Evolutionary conservation across 2,113 vertebrate genomes (phyloP).

Genomic region (Epinephelus moara): DNA sequence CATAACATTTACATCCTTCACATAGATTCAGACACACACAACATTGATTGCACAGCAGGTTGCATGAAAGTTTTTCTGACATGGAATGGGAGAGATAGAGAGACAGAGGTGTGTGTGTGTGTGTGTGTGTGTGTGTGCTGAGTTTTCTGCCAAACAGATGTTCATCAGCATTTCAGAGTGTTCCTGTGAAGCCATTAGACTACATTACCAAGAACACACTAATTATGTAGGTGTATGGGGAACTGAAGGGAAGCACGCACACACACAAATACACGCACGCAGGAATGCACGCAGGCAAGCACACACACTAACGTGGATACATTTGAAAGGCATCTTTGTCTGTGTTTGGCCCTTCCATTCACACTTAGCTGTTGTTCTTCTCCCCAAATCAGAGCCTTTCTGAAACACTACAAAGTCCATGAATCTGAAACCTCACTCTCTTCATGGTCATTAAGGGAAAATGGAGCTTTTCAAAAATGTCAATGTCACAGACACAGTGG

Average conservation of each 20-base stretch:
- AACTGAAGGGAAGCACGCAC: slow-evolving; percentile 35
- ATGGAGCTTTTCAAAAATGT: not conserved
- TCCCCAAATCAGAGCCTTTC: not conserved
- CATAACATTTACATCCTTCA: slow-evolving; percentile 25
- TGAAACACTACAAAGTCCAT: not conserved
- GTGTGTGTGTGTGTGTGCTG: not conserved
- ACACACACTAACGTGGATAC: too few species aligned
- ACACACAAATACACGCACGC: slow-evolving; percentile 15
- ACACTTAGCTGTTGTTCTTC: not conserved
- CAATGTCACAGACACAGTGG: not conserved
- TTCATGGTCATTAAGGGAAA: not conserved
- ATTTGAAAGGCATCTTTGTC: not conserved
- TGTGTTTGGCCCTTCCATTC: not conserved
- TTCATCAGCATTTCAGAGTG: slow-evolving; percentile 81
- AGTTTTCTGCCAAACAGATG: slow-evolving; percentile 76
- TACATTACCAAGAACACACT: slow-evolving; percentile 73
- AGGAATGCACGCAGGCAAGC: not conserved
- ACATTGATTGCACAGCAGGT: slow-evolving; percentile 6
- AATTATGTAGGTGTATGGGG: slow-evolving; percentile 71
- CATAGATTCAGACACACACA: slow-evolving; percentile 12
- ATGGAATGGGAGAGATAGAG: not conserved
- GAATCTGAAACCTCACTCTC: not conserved
- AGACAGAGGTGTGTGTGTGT: not conserved
- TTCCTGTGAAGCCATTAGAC: slow-evolving; percentile 77
- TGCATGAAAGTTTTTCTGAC: slow-evolving; percentile 18